Conservation (phyloP, 2,797 vertebrate genomes). For the Cyclopterus lumpus region DNA sequence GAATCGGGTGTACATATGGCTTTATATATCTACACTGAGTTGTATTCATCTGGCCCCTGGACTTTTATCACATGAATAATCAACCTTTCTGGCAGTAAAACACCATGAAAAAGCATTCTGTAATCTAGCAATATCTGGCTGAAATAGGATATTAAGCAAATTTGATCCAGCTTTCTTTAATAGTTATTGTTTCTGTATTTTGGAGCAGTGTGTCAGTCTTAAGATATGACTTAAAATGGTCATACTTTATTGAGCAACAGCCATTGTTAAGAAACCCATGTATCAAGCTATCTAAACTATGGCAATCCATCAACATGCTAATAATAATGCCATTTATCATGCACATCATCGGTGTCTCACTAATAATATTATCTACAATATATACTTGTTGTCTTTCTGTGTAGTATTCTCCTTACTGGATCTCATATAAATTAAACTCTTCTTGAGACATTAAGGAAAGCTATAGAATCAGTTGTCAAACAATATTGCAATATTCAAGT, state of each 20-base stretch:
- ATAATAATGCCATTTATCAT: not conserved
- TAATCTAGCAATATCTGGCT: too few species aligned
- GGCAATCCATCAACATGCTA: not conserved
- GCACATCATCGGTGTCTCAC: not conserved
- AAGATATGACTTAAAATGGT: too few species aligned
- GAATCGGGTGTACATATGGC: not conserved
- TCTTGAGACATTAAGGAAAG: slow-evolving; percentile 12
- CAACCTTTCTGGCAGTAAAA: not conserved
- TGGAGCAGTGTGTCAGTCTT: too few species aligned
- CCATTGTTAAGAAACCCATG: too few species aligned
- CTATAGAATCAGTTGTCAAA: not conserved
- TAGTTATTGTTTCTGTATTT: too few species aligned
- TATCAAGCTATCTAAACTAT: too few species aligned
- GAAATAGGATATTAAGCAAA: too few species aligned
- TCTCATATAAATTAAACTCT: not conserved
- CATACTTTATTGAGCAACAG: too few species aligned
- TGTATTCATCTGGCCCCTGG: not conserved
- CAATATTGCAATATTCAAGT: not conserved
- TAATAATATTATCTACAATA: not conserved
- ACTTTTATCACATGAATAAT: not conserved
- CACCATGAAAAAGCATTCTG: too few species aligned
- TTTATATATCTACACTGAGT: not conserved
- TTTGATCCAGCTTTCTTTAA: too few species aligned
- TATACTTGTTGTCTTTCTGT: not conserved
- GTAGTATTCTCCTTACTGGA: not conserved